These are phyloP conservation scores for Taeniopygia guttata DNA, from an alignment of 2,797 vertebrate species.

Conservation along the genomic window DNA sequence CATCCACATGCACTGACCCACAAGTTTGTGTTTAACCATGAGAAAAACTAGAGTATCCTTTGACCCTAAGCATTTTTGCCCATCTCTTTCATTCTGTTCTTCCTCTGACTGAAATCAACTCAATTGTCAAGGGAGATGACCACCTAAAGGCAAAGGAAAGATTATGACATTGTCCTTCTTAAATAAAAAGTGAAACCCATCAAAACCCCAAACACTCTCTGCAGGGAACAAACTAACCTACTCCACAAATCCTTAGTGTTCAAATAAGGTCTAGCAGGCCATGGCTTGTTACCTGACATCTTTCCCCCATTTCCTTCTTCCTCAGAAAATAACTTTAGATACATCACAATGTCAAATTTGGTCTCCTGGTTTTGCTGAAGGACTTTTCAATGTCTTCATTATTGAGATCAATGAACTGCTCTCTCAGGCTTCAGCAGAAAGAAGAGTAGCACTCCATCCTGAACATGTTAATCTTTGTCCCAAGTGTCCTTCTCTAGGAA, in stretches of 20 bases:
- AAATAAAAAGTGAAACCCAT: neutral
- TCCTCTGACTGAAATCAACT: neutral
- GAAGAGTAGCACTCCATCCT: neutral
- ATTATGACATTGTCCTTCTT: neutral
- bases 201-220: fast-evolving
- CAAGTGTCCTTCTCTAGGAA: neutral
- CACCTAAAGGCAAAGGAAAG: neutral
- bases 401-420: constrained; percentile 11
- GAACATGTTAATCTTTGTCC: neutral
- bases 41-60: neutral
- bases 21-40: neutral
- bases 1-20: neutral
- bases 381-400: neutral
- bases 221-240: neutral
- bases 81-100: neutral
- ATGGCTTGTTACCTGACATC: neutral
- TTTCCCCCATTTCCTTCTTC: neutral
- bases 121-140: neutral
- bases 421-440: neutral
- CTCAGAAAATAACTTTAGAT: neutral
- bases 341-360: neutral
- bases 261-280: neutral
- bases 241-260: neutral
- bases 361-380: neutral
- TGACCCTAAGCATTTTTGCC: neutral